Percentiles rank a stretch among this genome's conserved stretches.
phyloP scores from a whole-genome alignment of 1,140 invertebrate genomes.

The Octopus sinensis region DNA sequence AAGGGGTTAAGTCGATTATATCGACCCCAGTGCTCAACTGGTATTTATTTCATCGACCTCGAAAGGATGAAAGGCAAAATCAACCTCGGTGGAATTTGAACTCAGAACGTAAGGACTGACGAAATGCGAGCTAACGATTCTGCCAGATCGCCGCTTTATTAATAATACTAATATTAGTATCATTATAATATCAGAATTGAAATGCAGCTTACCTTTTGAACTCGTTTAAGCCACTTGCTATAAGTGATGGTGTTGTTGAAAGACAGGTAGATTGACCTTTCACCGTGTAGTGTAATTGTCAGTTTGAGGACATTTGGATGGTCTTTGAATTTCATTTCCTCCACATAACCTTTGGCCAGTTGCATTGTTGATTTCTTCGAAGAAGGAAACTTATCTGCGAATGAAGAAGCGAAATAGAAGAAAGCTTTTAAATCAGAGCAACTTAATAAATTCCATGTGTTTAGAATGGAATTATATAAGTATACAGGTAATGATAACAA shows the following conservation, averaged over 20 bases:
- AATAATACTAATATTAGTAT: background rate
- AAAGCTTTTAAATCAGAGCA: background rate
- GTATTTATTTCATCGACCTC: too few species aligned
- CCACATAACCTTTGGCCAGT: slow-evolving; percentile 52
- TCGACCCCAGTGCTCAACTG: too few species aligned
- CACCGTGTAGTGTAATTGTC: slow-evolving; percentile 46
- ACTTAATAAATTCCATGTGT: too few species aligned
- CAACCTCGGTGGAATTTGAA: too few species aligned
- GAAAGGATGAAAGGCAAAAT: too few species aligned
- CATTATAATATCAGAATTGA: background rate
- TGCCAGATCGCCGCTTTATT: too few species aligned
- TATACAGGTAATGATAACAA: too few species aligned
- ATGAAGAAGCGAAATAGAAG: slow-evolving; percentile 18
- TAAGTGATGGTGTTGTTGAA: slow-evolving; percentile 45
- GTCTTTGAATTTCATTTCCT: slow-evolving; percentile 52
- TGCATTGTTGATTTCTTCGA: slow-evolving; percentile 48
- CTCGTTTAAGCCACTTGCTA: slow-evolving; percentile 50
- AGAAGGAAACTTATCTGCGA: slow-evolving; percentile 47
- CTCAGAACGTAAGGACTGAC: too few species aligned
- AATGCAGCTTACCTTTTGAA: slow-evolving; percentile 47
- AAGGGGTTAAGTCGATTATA: too few species aligned
- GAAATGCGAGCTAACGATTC: too few species aligned
- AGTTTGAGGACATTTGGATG: slow-evolving; percentile 50
- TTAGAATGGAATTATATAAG: too few species aligned
- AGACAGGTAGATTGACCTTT: slow-evolving; percentile 52